Percentiles rank a stretch among this genome's conserved stretches.
These are phyloP conservation scores for Sisyra terminalis DNA, from an alignment of 2,888 invertebrate species.

Conservation along the genomic window DNA sequence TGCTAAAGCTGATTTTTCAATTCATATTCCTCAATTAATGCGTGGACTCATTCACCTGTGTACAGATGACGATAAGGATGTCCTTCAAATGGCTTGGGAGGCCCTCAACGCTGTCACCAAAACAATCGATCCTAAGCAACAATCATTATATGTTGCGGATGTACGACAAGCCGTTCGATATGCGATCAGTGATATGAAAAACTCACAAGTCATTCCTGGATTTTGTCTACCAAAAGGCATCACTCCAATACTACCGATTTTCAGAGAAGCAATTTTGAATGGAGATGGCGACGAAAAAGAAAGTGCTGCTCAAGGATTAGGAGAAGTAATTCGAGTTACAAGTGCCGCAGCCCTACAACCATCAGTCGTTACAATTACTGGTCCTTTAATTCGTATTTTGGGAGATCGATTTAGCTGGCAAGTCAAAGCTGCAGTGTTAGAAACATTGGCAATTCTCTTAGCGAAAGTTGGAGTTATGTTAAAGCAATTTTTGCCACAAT, in stretches of 20 bases:
- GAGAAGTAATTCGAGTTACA: slow-evolving; percentile 64
- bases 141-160: slow-evolving; percentile 74
- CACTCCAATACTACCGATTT: slow-evolving; percentile 82
- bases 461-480: slow-evolving; percentile 88
- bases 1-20: slow-evolving; percentile 71
- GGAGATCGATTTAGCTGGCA: slow-evolving; percentile 89
- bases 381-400: slow-evolving; percentile 91
- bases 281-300: slow-evolving; percentile 93
- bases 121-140: slow-evolving; percentile 69
- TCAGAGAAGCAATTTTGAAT: slow-evolving; percentile 91
- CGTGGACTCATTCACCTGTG: slow-evolving; percentile 76
- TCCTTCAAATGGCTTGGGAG: slow-evolving; percentile 78
- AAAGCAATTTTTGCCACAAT: slow-evolving; percentile 95
- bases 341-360: slow-evolving; percentile 80
- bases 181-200: slow-evolving; percentile 72
- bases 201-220: slow-evolving; percentile 65
- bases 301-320: slow-evolving; percentile 79
- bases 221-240: slow-evolving; percentile 87
- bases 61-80: slow-evolving; percentile 63
- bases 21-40: slow-evolving; percentile 76
- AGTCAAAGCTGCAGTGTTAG: slow-evolving; percentile 90
- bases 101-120: slow-evolving; percentile 80
- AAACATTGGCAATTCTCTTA: slow-evolving; percentile 81
- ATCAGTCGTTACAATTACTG: slow-evolving; percentile 93
- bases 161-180: slow-evolving; percentile 86